Conservation (phyloP, 2,113 vertebrate species). For the Cyprinodon brontotheroides region DNA sequence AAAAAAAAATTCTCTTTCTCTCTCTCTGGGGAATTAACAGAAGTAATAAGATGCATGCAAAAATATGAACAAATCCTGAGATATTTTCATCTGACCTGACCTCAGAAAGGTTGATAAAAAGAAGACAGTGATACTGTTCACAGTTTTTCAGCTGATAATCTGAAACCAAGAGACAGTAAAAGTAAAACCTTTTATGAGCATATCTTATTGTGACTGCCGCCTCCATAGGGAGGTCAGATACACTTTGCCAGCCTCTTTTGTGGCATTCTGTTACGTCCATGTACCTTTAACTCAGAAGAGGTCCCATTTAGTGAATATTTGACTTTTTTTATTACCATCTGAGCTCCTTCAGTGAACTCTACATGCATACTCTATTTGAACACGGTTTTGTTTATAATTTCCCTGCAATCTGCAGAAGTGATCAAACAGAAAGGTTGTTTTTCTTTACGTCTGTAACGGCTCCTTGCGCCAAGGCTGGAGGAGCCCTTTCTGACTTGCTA, state of each 20-base stretch:
- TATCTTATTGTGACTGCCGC: neutral
- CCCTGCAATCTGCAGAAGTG: neutral
- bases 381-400: constrained; percentile 7
- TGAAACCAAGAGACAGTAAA: neutral
- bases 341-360: neutral
- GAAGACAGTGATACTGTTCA: neutral
- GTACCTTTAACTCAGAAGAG: neutral
- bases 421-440: neutral
- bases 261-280: neutral
- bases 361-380: neutral
- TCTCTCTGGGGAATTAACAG: neutral
- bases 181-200: neutral
- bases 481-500: constrained; percentile 32
- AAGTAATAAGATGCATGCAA: constrained; percentile 46
- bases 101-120: constrained; percentile 13
- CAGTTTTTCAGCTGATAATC: constrained; percentile 4
- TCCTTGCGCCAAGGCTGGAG: constrained; percentile 8
- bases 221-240: neutral
- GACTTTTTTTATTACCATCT: constrained; percentile 14
- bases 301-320: constrained; percentile 39
- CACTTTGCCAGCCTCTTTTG: neutral
- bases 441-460: neutral
- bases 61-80: constrained; percentile 30
- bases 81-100: constrained; percentile 56
- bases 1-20: neutral